Base-by-base conservation (phyloP, 2,888 invertebrate species). In the Psococerastis gibbosa region DNA sequence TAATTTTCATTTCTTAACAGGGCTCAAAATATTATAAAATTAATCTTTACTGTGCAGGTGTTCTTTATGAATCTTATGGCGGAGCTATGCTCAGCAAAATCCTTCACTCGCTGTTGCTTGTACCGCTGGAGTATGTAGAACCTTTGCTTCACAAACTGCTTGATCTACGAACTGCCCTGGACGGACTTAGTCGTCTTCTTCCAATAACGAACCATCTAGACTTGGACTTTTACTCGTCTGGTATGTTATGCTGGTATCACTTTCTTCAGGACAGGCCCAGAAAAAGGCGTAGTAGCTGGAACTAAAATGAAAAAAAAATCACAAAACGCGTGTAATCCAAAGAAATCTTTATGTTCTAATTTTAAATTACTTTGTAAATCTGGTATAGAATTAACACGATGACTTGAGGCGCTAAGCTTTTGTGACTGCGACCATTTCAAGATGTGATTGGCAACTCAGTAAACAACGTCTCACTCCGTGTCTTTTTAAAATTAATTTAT, bases 11-110 rank as follows among this genome's bases (percentile, higher is more conserved):
- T 8, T 42, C 32, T 42, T 4, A 13, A 33, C 32, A 32, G 9
- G 5, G 31, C 8, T 6, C 32, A 5, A 17, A 8, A 33, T 6
- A 15, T 42, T 35, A 16, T 6, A 5, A 32, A 17, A 11, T 15
- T 38, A 9, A 32, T 31, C 16, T 9, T 51, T 27, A 16, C 44
- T 43, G 52, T 50, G 11, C 57, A 64, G 65, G 60, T 50, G 63
- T 71, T 4, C 53, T 73, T 45, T 62, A 66, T 49, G 61, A 65
- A 47, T 71, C 71, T 0, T 62, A 70, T 8, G 66, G 68, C 3
- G 73, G 73, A 1, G 63, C 68, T 5, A 70, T 72, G 66, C 53
- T 73, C 48, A 65, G 67, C 20, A 68, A 71, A 53, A 60, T 72
- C 17, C 51, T 73, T 6, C 68, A 68, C 53, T 65, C 71, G 0